Evolutionary conservation across 2,113 vertebrate genomes (phyloP), one percentile per base, ranked within the genome.

Genomic region (Agapornis roseicollis): DNA sequence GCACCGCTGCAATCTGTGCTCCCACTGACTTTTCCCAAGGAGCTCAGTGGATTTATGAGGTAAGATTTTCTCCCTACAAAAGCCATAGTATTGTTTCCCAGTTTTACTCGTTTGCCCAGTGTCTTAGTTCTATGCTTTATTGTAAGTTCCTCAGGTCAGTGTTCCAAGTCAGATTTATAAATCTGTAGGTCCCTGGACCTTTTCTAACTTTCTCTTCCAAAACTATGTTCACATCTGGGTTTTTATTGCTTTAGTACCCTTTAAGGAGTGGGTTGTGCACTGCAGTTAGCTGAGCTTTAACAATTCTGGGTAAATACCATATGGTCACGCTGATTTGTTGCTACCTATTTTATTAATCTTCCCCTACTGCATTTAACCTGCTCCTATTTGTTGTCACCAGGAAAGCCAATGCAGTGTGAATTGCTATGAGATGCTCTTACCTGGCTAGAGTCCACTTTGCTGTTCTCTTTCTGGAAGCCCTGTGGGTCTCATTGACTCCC

Each of bases 271-370:
- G 9, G 10, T 15, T 86, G 41, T 68, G 18, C 35, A 29, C 35
- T 60, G 50, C 53, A 39, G 41, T 46, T 77, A 73, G 64, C 17
- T n/a, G 42, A 9, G 71, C 18, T 80, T 88, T 66, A 66, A 27
- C 46, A 52, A 0, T 16, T 20, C 53, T 16, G 11, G 42, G 24
- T 29, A 85, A 91, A 83, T 66, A 69, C 1, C 4, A 23, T 50
- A 27, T 0, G 0, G 25, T 80, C 64, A 72, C 78, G 15, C 60
- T 83, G 68, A 70, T 90, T 80, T 41, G 33, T 66, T 83, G 1
- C n/a, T 90, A 13, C 53, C 50, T 73, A 31, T 66, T 90, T 80
- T 64, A 80, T 71, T 58, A 18, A 86, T 92, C 55, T 70, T 68
- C 31, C 29, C 20, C 15, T 35, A 25, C 55, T 74, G 19, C 44